A percentile compares a stretch with the other conserved stretches of the same genome.
These are phyloP conservation scores for Lycocerus yunnanus DNA, from an alignment of 2,888 invertebrate species.

Conservation along the genomic window DNA sequence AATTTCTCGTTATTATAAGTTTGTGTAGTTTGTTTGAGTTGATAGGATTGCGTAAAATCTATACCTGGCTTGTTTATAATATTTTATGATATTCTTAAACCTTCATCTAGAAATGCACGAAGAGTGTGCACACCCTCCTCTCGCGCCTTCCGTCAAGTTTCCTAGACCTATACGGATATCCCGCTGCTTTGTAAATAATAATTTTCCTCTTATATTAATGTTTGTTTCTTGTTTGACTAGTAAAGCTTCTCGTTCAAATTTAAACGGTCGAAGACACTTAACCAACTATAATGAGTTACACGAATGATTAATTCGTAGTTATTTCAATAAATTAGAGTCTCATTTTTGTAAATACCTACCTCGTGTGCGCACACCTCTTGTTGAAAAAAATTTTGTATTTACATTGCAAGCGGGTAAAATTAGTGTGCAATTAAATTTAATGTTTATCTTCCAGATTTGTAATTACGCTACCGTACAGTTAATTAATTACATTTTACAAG, in stretches of 20 bases:
- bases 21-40: conserved; percentile 19
- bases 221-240: conserved; percentile 46
- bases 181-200: conserved; percentile 52
- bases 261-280: conserved; percentile 16
- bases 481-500: not conserved
- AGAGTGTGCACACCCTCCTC: conserved; percentile 29
- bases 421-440: not conserved
- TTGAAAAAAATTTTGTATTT: not conserved
- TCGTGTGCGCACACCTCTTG: not conserved
- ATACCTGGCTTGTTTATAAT: conserved; percentile 47
- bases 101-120: conserved; percentile 50
- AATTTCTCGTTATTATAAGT: conserved; percentile 23
- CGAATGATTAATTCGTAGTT: conserved; percentile 22
- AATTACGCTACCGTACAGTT: not conserved
- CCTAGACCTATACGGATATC: conserved; percentile 37
- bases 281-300: conserved; percentile 15
- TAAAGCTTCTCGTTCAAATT: conserved; percentile 36
- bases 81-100: conserved; percentile 46
- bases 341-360: not conserved
- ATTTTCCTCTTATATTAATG: conserved; percentile 52
- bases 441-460: not conserved
- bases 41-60: conserved; percentile 34
- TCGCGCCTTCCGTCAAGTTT: conserved; percentile 32
- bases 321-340: conserved; percentile 21
- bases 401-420: not conserved